Conservation (phyloP, 2,888 invertebrate species). For the Leptopilina myrica region DNA sequence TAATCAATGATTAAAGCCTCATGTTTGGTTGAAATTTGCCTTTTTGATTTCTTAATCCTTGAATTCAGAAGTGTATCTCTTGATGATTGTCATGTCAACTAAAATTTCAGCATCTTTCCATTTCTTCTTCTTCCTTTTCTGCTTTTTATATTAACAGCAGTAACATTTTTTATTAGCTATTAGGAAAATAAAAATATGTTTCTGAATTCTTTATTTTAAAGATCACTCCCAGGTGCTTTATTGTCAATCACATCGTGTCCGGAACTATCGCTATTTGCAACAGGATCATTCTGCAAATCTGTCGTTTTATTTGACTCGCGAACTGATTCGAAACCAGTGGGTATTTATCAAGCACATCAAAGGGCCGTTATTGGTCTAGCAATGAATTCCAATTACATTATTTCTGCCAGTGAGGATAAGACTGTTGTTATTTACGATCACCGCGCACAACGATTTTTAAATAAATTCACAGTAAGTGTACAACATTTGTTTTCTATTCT, state of each 20-base stretch:
- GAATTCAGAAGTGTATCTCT: too few relatives aligned
- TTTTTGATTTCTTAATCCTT: too few relatives aligned
- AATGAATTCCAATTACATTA: constrained; percentile 77
- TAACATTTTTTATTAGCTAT: too few relatives aligned
- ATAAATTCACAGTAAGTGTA: constrained; percentile 63
- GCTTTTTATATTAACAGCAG: too few relatives aligned
- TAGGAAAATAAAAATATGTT: constrained; percentile 9
- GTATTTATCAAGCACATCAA: constrained; percentile 78
- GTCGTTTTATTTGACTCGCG: constrained; percentile 79
- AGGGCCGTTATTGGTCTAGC: constrained; percentile 78
- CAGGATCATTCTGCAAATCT: constrained; percentile 79
- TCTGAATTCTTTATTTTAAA: constrained; percentile 56
- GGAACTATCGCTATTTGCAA: constrained; percentile 77
- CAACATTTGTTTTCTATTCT: too few relatives aligned
- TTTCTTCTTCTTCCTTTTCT: too few relatives aligned
- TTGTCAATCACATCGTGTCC: constrained; percentile 77
- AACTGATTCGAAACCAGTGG: constrained; percentile 74
- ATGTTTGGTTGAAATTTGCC: too few relatives aligned
- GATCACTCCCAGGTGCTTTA: constrained; percentile 79
- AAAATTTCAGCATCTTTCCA: too few relatives aligned
- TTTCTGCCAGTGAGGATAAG: constrained; percentile 81
- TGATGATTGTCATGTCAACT: too few relatives aligned
- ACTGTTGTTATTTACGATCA: constrained; percentile 80
- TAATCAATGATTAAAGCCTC: too few relatives aligned
- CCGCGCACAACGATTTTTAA: constrained; percentile 77